A percentile compares a stretch with the other conserved stretches of the same genome.
Evolutionary conservation across 1,140 invertebrate species (phyloP).

Genomic region (Bombus haemorrhoidalis): DNA sequence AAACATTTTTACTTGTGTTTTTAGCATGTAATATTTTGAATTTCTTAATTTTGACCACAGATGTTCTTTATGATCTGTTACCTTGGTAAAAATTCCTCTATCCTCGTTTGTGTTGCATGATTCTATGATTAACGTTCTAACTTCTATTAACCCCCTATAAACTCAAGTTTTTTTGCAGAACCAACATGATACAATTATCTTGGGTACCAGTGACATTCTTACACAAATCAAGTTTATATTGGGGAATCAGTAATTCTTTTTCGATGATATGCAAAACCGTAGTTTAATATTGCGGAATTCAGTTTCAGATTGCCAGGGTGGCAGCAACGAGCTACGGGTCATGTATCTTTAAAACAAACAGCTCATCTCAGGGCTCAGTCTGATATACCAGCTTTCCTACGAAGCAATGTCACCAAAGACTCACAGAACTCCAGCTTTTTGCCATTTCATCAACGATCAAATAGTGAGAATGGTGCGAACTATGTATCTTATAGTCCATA

Average conservation of each 20-base stretch:
- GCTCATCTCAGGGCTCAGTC: slow-evolving; percentile 73
- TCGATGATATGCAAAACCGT: neutral
- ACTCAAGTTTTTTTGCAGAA: slow-evolving; percentile 63
- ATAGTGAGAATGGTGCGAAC: slow-evolving; percentile 75
- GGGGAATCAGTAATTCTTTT: neutral
- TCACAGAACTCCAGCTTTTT: slow-evolving; percentile 70
- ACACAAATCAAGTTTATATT: slow-evolving; percentile 29
- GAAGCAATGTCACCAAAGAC: slow-evolving; percentile 71
- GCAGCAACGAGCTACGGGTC: slow-evolving; percentile 72
- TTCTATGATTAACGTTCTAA: slow-evolving; percentile 75
- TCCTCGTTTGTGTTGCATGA: slow-evolving; percentile 73
- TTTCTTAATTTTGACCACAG: slow-evolving; percentile 21
- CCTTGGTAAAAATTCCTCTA: slow-evolving; percentile 48
- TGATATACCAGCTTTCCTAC: slow-evolving; percentile 71
- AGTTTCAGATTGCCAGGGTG: slow-evolving; percentile 75
- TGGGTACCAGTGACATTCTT: slow-evolving; percentile 34
- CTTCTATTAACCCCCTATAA: slow-evolving; percentile 74
- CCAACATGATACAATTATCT: slow-evolving; percentile 45
- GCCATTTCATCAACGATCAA: slow-evolving; percentile 73
- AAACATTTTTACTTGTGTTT: slow-evolving; percentile 13
- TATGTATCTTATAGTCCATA: slow-evolving; percentile 81
- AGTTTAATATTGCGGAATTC: slow-evolving; percentile 26
- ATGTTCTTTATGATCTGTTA: slow-evolving; percentile 28
- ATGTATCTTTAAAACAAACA: slow-evolving; percentile 78
- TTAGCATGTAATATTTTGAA: slow-evolving; percentile 29